Percentiles rank a stretch among this genome's conserved stretches.
Conservation (phyloP, 92 coral and sea anemone genomes). For the Scolanthus callimorphus region DNA sequence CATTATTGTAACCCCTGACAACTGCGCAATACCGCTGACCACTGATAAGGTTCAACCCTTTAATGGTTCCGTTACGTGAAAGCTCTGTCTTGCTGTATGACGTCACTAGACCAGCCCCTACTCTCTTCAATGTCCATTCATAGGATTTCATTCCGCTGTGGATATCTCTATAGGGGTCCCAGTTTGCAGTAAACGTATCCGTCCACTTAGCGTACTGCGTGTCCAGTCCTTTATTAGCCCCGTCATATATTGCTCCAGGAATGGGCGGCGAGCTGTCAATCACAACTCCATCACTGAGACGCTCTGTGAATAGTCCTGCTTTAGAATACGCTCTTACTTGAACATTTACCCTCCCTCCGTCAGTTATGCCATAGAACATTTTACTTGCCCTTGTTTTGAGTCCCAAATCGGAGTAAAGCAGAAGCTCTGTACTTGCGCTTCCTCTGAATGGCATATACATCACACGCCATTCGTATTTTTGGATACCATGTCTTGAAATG, state of each 20-base stretch:
- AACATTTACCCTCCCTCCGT: conserved; percentile 56
- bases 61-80: conserved; percentile 37
- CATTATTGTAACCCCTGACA: conserved; percentile 80
- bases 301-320: conserved; percentile 74
- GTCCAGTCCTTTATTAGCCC: conserved; percentile 44
- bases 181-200: conserved; percentile 63
- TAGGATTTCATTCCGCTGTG: conserved; percentile 73
- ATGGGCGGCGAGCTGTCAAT: conserved; percentile 74
- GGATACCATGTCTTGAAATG: conserved; percentile 64
- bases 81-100: conserved; percentile 46
- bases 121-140: conserved; percentile 66
- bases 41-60: conserved; percentile 67
- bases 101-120: conserved; percentile 53
- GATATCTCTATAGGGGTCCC: conserved; percentile 75
- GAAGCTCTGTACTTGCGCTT: conserved; percentile 19
- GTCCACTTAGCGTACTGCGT: conserved; percentile 78
- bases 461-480: conserved; percentile 67
- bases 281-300: conserved; percentile 69
- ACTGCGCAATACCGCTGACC: conserved; percentile 85
- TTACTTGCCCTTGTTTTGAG: conserved; percentile 44
- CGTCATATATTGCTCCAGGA: conserved; percentile 68
- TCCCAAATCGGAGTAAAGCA: conserved; percentile 42
- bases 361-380: conserved; percentile 46
- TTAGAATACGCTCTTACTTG: conserved; percentile 66
- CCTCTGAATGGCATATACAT: conserved; percentile 28